Evolutionary conservation across 2,888 invertebrate genomes (phyloP), one percentile per base, ranked within the genome.

Genomic region (Hydraecia micacea): DNA sequence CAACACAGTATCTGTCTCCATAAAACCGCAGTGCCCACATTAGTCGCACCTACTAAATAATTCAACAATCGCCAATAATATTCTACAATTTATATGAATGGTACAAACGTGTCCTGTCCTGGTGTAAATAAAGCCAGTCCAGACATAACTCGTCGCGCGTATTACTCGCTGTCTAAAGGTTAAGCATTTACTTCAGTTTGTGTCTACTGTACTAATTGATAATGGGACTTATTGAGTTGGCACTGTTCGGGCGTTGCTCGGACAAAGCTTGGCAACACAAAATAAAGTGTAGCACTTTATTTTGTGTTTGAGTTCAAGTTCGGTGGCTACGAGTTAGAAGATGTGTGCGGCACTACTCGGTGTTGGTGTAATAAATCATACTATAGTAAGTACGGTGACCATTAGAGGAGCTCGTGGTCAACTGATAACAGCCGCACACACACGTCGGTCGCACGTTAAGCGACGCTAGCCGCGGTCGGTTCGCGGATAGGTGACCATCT

Each of bases 31-130:
- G 60, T 49, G 18, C 81, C n/a, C 73, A 70, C 85, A 85, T 82
- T 71, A 73, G 85, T 82, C 80, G 70, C 73, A 62, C 73, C 52
- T 58, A 70, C 55, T 80, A 82, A 85, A 85, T 82, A 80, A 84
- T 84, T 73, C 85, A 80, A 66, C 80, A 58, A 62, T 67, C 15
- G 25, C 46, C 18, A 73, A 63, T 78, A 81, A 58, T 81, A 72
- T 71, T 68, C 36, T 60, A 67, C 42, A 58, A 80, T 70, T 80
- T 85, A 80, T 73, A 80, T 78, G 84, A 80, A 78, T 46, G 78
- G 52, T 36, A 28, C 39, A 39, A 85, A 62, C 85, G 80, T 80
- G 82, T 67, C 62, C 32, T n/a, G 69, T 52, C 46, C 13, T n/a
- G 11, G 5, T 36, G 60, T 79, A 84, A 73, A 73, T 79, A 79